These are phyloP conservation scores for Pandemis heparana DNA, from an alignment of 2,888 invertebrate genomes.

Conservation along the genomic window DNA sequence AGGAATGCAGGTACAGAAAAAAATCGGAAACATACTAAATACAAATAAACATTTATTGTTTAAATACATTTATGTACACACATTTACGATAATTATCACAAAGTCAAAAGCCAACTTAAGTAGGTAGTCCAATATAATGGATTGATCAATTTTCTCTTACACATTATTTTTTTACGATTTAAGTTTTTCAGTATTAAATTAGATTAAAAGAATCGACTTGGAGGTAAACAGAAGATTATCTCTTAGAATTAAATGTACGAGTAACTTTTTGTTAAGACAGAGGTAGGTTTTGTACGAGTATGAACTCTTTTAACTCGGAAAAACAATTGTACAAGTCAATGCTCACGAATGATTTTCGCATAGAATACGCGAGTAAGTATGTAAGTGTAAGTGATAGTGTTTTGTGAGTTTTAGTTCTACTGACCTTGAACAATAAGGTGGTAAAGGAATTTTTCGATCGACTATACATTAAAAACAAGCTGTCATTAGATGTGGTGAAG, in stretches of 20 bases:
- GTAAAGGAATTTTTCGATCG: no score
- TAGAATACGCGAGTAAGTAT: no score
- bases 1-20: constrained; percentile 2
- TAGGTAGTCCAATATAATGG: constrained; percentile 43
- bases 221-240: neutral
- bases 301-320: no score
- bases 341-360: no score
- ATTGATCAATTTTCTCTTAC: constrained; percentile 37
- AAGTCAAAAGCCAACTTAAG: constrained; percentile 59
- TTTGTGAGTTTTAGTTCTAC: no score
- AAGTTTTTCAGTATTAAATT: neutral
- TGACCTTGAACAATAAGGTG: no score
- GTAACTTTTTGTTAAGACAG: no score
- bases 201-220: neutral
- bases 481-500: neutral
- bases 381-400: no score
- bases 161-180: constrained; percentile 12
- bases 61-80: constrained; percentile 74
- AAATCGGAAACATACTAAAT: constrained; percentile 56
- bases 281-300: no score
- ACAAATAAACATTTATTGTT: constrained; percentile 77
- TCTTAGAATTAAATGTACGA: neutral
- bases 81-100: constrained; percentile 76
- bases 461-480: no score
- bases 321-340: no score